Conservation (phyloP, 2,113 vertebrate species). For the Campylomormyrus tamandua region DNA sequence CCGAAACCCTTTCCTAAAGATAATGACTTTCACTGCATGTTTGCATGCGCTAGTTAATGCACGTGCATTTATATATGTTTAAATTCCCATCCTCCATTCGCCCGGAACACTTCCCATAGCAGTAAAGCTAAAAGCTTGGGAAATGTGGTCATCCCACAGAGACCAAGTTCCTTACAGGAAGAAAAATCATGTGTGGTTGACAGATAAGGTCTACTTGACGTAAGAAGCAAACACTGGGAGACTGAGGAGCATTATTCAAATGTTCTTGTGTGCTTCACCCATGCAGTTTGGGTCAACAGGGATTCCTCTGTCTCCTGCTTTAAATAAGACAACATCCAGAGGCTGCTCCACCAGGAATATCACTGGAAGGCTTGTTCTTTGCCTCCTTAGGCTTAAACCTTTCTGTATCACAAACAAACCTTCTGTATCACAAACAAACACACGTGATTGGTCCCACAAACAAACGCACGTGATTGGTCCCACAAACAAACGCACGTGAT, state of each 20-base stretch:
- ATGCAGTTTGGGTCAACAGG: conserved; percentile 36
- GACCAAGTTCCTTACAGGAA: neutral
- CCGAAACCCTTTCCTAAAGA: neutral
- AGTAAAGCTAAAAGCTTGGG: neutral
- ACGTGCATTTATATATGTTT: neutral
- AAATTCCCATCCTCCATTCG: neutral
- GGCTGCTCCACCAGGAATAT: conserved; percentile 24
- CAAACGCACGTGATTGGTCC: conserved; percentile 21
- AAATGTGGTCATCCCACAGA: neutral
- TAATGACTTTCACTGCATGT: neutral
- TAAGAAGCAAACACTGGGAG: conserved; percentile 1
- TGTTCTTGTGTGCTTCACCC: conserved; percentile 31
- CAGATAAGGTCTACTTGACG: conserved; percentile 18
- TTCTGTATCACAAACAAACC: conserved; percentile 34
- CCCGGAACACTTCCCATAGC: neutral
- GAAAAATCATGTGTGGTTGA: neutral
- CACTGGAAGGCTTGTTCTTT: conserved; percentile 24
- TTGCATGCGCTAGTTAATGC: neutral
- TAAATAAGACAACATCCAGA: conserved; percentile 35
- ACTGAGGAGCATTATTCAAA: conserved; percentile 22
- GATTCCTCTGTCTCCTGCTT: conserved; percentile 33
- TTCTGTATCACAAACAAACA: conserved; percentile 39
- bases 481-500: neutral
- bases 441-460: conserved; percentile 17
- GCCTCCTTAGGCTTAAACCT: conserved; percentile 23